Evolutionary conservation across 2,113 vertebrate species (phyloP), one percentile per base, ranked within the genome.

Genomic region (Corythornis vintsioides): DNA sequence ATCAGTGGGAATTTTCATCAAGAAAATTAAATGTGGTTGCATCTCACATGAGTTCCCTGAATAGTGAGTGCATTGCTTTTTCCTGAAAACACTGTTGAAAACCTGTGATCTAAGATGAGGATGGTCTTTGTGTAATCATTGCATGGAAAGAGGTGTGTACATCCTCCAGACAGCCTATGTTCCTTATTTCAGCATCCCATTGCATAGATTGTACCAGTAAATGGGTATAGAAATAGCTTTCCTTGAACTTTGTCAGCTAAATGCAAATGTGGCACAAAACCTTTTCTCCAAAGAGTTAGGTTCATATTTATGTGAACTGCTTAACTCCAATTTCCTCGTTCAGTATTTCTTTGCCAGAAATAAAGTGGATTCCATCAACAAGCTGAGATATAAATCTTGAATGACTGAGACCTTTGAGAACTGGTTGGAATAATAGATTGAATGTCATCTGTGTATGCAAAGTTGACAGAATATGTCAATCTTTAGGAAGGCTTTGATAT

Each of bases 391-490:
- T 55, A 83, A 95, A 95, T 92, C 93, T 94, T 91, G 82, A 94
- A 83, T 89, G 71, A 85, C 59, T 95, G 89, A 95, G 91, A 85
- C 85, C 87, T 89, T 70, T 88, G 78, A 75, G 72, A 94, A 47
- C 38, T 40, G 64, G 59, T 52, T 92, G 78, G 75, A 88, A 76
- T 94, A 89, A 94, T 79, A 75, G 59, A 91, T 89, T 85, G 93
- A 80, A 83, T 89, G 89, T 94, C 91, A 87, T 70, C 85, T 74
- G 13, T 59, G 31, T 70, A 94, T 91, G 79, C 64, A 85, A 94
- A 95, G 89, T 59, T 92, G 91, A 85, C 91, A 87, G 91, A 83
- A 59, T 43, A 26, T 87, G 93, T 94, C 94, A 95, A 1, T 91
- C 91, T 77, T 63, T 53, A 50, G 85, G 75, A 77, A 66, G 77